These are phyloP conservation scores for Hoplodrina ambigua DNA, from an alignment of 2,888 invertebrate genomes.

Conservation along the genomic window DNA sequence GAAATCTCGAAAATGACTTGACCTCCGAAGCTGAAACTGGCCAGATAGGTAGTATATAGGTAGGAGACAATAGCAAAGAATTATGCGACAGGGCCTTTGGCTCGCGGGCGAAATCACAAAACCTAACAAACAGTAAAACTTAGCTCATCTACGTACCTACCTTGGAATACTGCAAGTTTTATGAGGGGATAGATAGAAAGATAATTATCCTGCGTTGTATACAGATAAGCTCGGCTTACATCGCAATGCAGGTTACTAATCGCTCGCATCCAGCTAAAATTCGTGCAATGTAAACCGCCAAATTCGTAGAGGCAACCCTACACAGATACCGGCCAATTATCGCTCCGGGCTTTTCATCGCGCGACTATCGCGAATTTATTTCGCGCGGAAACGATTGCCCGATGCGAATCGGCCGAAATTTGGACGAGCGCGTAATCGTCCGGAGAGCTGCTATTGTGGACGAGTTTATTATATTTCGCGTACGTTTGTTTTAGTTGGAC, in stretches of 20 bases:
- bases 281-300: not conserved
- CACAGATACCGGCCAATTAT: slow-evolving; percentile 54
- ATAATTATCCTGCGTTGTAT: not conserved
- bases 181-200: not conserved
- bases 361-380: slow-evolving; percentile 57
- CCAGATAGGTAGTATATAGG: too few species aligned
- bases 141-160: not conserved
- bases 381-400: slow-evolving; percentile 51
- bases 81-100: too few species aligned
- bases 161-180: not conserved
- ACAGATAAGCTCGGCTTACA: not conserved
- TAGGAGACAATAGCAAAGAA: too few species aligned
- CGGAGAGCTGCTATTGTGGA: slow-evolving; percentile 36
- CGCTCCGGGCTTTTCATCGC: slow-evolving; percentile 52
- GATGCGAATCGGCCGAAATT: slow-evolving; percentile 38
- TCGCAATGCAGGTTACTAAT: slow-evolving; percentile 1
- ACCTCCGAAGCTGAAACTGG: too few species aligned
- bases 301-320: slow-evolving; percentile 45
- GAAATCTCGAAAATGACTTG: too few species aligned
- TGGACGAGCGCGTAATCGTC: slow-evolving; percentile 43
- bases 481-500: slow-evolving; percentile 45
- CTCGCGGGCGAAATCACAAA: too few species aligned
- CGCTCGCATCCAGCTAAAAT: slow-evolving; percentile 9
- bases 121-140: not conserved
- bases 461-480: slow-evolving; percentile 45